Evolutionary conservation across 2,797 vertebrate genomes (phyloP).

Genomic region (Gymnodraco acuticeps): DNA sequence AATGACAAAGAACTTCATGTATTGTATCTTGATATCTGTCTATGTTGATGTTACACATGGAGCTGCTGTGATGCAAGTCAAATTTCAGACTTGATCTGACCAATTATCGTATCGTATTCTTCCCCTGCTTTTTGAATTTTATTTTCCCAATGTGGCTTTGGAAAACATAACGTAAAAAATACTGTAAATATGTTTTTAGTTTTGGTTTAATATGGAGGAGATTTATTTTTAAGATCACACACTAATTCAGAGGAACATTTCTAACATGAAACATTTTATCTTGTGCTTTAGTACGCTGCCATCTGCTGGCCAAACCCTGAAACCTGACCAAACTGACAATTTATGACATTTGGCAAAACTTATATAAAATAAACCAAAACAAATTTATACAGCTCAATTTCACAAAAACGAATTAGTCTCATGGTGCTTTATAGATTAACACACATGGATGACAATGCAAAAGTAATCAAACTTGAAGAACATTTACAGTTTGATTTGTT

Average conservation of each 20-base stretch:
- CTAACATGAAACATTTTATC: background rate
- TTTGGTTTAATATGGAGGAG: background rate
- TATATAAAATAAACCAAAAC: background rate
- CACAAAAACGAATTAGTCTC: no score
- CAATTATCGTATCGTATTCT: background rate
- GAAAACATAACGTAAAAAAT: background rate
- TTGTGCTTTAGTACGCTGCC: constrained; percentile 73
- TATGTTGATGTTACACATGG: no score
- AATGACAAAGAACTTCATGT: background rate
- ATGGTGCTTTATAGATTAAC: no score
- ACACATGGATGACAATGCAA: no score
- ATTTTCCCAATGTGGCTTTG: background rate
- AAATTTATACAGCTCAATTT: no score
- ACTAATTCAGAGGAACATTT: background rate
- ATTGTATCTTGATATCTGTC: no score
- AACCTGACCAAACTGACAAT: background rate
- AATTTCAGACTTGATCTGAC: no score
- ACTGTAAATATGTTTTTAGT: background rate
- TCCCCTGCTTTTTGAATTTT: background rate
- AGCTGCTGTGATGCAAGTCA: no score
- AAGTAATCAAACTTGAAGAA: no score
- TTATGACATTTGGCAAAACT: background rate
- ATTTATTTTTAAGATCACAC: background rate
- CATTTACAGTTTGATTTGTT: background rate
- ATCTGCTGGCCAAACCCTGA: constrained; percentile 74